These are phyloP conservation scores for Euzetes globulus DNA, from an alignment of 2,888 invertebrate species.

Conservation along the genomic window DNA sequence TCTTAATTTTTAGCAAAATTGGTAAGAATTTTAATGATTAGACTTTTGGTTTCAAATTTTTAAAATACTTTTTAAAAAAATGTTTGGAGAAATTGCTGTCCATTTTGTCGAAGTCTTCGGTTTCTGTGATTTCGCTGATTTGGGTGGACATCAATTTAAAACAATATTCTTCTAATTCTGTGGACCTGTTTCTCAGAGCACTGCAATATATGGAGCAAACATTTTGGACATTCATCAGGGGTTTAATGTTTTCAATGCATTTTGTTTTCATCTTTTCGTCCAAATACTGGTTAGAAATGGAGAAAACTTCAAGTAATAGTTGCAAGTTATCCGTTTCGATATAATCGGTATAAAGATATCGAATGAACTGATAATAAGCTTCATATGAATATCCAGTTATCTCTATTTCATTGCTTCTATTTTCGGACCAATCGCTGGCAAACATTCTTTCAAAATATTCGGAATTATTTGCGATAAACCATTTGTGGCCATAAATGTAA, in stretches of 20 bases:
- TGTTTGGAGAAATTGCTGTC: too few relatives aligned
- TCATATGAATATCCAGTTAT: background rate
- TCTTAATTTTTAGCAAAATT: too few relatives aligned
- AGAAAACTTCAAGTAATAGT: background rate
- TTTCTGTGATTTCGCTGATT: too few relatives aligned
- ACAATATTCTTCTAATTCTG: background rate
- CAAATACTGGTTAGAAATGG: background rate
- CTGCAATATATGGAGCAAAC: background rate
- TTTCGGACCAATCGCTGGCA: background rate
- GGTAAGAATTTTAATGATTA: too few relatives aligned
- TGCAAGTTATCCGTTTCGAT: background rate
- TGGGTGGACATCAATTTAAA: background rate
- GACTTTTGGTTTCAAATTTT: too few relatives aligned
- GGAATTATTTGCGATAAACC: background rate
- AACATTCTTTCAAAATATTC: background rate
- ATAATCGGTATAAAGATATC: background rate
- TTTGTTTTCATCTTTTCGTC: background rate
- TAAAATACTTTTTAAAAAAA: too few relatives aligned
- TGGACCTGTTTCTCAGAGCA: background rate
- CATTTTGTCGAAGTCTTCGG: too few relatives aligned
- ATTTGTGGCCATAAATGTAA: constrained; percentile 1
- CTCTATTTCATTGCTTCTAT: background rate
- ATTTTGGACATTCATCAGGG: background rate
- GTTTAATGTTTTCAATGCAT: background rate
- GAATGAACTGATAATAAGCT: background rate